These are phyloP conservation scores for Sebastes hopkinsi DNA, from an alignment of 2,797 vertebrate genomes.

Conservation along the genomic window DNA sequence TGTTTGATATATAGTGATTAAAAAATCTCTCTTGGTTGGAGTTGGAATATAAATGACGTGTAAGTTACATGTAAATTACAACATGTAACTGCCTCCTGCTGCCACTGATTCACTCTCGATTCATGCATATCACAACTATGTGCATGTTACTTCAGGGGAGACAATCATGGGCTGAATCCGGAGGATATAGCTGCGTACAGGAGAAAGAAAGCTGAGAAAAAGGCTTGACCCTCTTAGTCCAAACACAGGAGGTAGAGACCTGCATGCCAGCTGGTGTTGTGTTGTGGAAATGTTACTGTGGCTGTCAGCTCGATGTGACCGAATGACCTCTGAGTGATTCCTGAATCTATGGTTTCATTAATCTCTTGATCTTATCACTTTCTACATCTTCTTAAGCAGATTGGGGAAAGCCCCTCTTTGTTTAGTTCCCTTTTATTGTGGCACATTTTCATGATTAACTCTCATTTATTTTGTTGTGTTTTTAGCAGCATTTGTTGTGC, in stretches of 20 bases:
- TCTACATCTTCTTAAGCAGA: conserved; percentile 58
- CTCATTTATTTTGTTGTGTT: not conserved
- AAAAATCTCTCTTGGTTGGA: not conserved
- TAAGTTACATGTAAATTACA: not conserved
- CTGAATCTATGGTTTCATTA: conserved; percentile 51
- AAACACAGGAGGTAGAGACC: conserved; percentile 81
- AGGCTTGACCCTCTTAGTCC: conserved; percentile 75
- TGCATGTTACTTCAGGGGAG: conserved; percentile 76
- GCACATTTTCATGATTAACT: conserved; percentile 10
- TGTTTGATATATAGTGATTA: not conserved
- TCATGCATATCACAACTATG: conserved; percentile 37
- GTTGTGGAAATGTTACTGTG: conserved; percentile 38
- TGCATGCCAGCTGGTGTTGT: conserved; percentile 62
- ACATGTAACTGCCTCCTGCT: not conserved
- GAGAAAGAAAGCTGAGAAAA: conserved; percentile 88
- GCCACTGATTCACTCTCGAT: not conserved
- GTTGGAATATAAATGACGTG: not conserved
- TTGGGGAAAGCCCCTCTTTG: conserved; percentile 40
- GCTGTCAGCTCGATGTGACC: conserved; percentile 22
- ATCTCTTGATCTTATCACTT: conserved; percentile 70
- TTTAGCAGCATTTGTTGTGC: not conserved
- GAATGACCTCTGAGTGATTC: conserved; percentile 23
- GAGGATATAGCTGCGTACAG: conserved; percentile 86
- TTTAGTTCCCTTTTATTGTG: conserved; percentile 34
- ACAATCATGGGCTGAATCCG: conserved; percentile 87